Conservation (phyloP, 2,888 invertebrate genomes). For the Drosophila cracens region DNA sequence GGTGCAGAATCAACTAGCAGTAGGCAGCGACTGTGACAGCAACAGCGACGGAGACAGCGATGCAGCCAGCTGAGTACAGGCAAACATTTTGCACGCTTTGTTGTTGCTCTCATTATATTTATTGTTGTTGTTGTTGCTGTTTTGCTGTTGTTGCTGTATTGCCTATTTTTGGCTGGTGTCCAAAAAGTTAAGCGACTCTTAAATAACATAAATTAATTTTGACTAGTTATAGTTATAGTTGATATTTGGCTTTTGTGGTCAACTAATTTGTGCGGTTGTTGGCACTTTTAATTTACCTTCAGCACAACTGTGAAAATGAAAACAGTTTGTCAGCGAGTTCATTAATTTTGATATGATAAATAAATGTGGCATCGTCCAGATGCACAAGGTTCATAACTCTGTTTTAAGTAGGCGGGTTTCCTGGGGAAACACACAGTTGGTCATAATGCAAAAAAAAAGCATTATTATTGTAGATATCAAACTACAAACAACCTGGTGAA, state of each 20-base stretch:
- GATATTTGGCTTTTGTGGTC: constrained; percentile 55
- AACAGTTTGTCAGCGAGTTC: constrained; percentile 11
- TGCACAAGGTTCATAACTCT: neutral
- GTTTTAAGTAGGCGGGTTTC: neutral
- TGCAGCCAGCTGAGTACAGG: constrained; percentile 42
- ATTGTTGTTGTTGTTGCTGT: constrained; percentile 5
- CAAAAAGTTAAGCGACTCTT: constrained; percentile 55
- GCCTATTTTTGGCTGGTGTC: constrained; percentile 43
- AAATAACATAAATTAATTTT: constrained; percentile 76
- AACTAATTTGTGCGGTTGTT: constrained; percentile 66
- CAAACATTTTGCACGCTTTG: constrained; percentile 43
- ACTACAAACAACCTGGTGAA: neutral
- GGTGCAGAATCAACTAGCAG: constrained; percentile 38
- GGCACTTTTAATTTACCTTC: constrained; percentile 48
- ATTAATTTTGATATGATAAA: constrained; percentile 9
- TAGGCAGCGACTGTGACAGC: constrained; percentile 48
- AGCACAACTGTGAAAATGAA: constrained; percentile 12
- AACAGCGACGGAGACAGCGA: constrained; percentile 19
- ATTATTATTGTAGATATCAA: neutral
- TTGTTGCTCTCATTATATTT: constrained; percentile 11
- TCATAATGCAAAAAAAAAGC: neutral
- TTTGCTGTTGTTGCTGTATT: constrained; percentile 10
- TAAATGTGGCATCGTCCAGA: neutral
- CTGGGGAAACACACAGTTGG: neutral
- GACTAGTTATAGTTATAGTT: constrained; percentile 52